Conservation (phyloP, 2,797 vertebrate genomes). For the Geotrypetes seraphini region DNA sequence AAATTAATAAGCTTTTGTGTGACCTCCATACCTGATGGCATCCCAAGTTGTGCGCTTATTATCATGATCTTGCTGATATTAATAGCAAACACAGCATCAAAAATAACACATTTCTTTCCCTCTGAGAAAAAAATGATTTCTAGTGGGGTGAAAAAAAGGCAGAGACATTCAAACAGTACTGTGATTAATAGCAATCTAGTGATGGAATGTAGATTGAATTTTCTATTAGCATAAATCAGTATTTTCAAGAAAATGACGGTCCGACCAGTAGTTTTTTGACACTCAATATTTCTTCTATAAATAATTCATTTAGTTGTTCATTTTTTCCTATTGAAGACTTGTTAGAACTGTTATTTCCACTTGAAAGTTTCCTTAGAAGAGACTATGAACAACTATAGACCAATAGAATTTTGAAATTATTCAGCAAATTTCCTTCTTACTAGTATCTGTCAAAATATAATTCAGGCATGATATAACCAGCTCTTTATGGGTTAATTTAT, state of each 20-base stretch:
- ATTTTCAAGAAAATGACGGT: slow-evolving; percentile 20
- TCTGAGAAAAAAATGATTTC: slow-evolving; percentile 4
- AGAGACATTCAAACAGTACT: neutral
- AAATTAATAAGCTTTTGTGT: no score
- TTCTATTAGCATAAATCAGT: slow-evolving; percentile 14
- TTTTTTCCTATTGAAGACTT: slow-evolving; percentile 38
- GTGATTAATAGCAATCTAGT: slow-evolving; percentile 4
- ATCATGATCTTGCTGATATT: no score
- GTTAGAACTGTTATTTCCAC: slow-evolving; percentile 44
- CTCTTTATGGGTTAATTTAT: no score
- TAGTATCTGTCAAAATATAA: neutral
- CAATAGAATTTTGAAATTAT: slow-evolving; percentile 30
- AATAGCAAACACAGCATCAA: neutral
- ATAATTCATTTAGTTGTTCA: slow-evolving; percentile 37
- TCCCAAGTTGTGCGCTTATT: no score
- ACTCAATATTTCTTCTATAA: slow-evolving; percentile 16
- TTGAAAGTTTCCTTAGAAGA: slow-evolving; percentile 31
- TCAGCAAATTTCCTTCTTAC: slow-evolving; percentile 21
- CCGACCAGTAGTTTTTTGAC: slow-evolving; percentile 19
- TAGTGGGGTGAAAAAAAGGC: neutral
- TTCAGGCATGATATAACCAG: neutral
- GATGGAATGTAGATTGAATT: slow-evolving; percentile 15
- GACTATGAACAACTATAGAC: slow-evolving; percentile 22
- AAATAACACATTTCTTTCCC: slow-evolving; percentile 5
- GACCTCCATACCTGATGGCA: no score